These are phyloP conservation scores for Mantis religiosa DNA, from an alignment of 2,888 invertebrate species.

Conservation along the genomic window DNA sequence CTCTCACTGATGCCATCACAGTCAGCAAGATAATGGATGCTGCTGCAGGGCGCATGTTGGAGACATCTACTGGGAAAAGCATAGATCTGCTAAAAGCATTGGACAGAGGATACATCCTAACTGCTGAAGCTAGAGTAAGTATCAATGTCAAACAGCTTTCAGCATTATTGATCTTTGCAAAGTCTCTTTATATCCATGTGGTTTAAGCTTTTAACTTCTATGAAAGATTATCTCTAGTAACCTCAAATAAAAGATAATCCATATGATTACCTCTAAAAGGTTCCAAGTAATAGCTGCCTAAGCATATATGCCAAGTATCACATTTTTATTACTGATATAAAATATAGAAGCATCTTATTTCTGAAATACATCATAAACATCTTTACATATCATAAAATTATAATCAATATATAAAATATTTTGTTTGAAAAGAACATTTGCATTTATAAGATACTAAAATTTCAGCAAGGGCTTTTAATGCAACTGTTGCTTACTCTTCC, in stretches of 20 bases:
- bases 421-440: background rate
- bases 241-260: too few relatives aligned
- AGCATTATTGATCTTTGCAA: background rate
- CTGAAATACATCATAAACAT: background rate
- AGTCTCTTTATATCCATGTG: background rate
- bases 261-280: too few relatives aligned
- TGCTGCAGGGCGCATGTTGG: constrained; percentile 64
- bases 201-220: background rate
- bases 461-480: background rate
- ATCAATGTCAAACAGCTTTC: background rate
- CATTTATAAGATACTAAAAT: background rate
- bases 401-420: too few relatives aligned
- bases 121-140: constrained; percentile 93
- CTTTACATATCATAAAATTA: too few relatives aligned
- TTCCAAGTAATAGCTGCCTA: too few relatives aligned
- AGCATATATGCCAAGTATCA: background rate
- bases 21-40: constrained; percentile 66
- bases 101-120: constrained; percentile 81
- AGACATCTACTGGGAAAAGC: constrained; percentile 46
- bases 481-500: background rate
- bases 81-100: constrained; percentile 79
- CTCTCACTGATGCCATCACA: constrained; percentile 72
- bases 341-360: background rate
- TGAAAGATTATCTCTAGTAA: too few relatives aligned
- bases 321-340: background rate